A percentile compares a stretch with the other conserved stretches of the same genome.
Conservation (phyloP, 1,140 invertebrate species). For the Bombus waltoni region DNA sequence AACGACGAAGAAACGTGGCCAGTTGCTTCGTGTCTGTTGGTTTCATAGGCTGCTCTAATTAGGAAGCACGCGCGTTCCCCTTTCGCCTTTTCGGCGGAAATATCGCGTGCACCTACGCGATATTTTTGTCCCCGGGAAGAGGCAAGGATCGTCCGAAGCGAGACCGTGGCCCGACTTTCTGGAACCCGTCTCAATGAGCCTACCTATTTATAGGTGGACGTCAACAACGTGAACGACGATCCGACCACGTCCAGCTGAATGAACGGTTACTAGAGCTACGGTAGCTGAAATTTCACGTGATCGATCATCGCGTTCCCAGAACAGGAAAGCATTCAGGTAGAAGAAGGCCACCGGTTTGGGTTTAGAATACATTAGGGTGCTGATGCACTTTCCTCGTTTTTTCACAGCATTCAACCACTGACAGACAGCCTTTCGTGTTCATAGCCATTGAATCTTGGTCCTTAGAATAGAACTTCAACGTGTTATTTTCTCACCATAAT, state of each 20-base stretch:
- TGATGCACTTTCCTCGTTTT: background rate
- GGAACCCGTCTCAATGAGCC: constrained; percentile 59
- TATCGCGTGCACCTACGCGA: constrained; percentile 43
- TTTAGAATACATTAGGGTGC: constrained; percentile 23
- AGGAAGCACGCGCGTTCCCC: background rate
- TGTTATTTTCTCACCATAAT: background rate
- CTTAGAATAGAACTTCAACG: background rate
- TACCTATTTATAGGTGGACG: constrained; percentile 61
- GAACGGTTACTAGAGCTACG: constrained; percentile 48
- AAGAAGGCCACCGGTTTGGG: constrained; percentile 22
- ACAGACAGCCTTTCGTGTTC: background rate
- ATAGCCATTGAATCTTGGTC: background rate
- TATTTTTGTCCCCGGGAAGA: constrained; percentile 52
- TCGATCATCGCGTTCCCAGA: constrained; percentile 24
- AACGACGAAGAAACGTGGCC: background rate
- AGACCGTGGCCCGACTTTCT: constrained; percentile 46
- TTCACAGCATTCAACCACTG: background rate
- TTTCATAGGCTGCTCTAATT: background rate
- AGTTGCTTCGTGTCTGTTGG: background rate
- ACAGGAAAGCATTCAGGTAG: constrained; percentile 16
- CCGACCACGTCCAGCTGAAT: constrained; percentile 45
- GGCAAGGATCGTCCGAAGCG: constrained; percentile 29
- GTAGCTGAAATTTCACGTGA: constrained; percentile 42
- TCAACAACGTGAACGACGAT: constrained; percentile 13
- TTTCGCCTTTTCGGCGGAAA: constrained; percentile 2